Percentiles rank a stretch among this genome's conserved stretches.
phyloP scores from a whole-genome alignment of 2,888 invertebrate species.

The Cylloceria caligata region DNA sequence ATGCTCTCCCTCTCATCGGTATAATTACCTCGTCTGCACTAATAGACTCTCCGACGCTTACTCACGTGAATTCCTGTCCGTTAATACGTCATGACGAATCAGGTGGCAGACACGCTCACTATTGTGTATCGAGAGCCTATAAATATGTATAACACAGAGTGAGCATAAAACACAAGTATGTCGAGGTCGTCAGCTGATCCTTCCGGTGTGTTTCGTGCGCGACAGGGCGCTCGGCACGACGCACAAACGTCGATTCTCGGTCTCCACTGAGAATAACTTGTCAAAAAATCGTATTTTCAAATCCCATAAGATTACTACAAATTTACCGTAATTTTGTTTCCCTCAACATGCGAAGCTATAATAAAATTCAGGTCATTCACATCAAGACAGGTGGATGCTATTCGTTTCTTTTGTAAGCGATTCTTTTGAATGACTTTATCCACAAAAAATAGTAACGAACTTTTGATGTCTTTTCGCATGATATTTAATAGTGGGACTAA shows the following conservation, averaged over 20 bases:
- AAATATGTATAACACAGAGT: slow-evolving; percentile 45
- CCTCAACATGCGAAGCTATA: too few species aligned
- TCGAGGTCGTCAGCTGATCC: slow-evolving; percentile 60
- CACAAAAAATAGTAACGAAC: too few species aligned
- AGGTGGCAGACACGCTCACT: slow-evolving; percentile 2
- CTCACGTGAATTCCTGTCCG: not conserved
- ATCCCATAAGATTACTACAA: too few species aligned
- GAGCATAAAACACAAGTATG: slow-evolving; percentile 46
- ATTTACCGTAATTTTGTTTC: too few species aligned
- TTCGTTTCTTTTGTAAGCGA: too few species aligned
- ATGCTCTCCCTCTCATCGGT: not conserved
- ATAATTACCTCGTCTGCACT: slow-evolving; percentile 28
- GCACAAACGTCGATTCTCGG: not conserved
- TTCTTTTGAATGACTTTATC: too few species aligned
- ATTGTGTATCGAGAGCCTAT: slow-evolving; percentile 23
- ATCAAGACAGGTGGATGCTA: too few species aligned
- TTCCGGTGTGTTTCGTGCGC: slow-evolving; percentile 52
- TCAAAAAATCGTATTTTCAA: not conserved
- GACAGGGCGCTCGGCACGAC: slow-evolving; percentile 3
- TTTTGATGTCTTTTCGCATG: too few species aligned
- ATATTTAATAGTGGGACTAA: too few species aligned
- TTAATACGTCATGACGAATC: not conserved
- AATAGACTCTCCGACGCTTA: not conserved
- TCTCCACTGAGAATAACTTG: too few species aligned
- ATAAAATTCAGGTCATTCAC: too few species aligned